Evolutionary conservation across 2,113 vertebrate species (phyloP).

Genomic region (Orycteropus afer): DNA sequence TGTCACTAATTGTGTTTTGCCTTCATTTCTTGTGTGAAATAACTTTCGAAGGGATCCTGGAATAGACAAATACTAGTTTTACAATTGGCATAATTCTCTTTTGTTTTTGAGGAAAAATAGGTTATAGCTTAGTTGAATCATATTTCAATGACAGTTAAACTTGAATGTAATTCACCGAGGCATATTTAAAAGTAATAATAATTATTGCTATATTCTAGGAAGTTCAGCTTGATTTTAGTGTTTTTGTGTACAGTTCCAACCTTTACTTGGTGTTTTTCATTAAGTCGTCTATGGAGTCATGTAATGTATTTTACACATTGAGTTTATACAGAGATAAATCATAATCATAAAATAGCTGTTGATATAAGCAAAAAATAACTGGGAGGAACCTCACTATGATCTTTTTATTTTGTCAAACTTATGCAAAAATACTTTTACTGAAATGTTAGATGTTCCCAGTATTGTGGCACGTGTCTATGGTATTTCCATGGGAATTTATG

Average conservation of each 20-base stretch:
- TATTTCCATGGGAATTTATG: constrained; percentile 52
- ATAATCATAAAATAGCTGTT: constrained; percentile 42
- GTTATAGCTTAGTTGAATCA: constrained; percentile 61
- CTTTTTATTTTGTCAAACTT: constrained; percentile 51
- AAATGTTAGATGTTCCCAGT: constrained; percentile 36
- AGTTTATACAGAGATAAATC: neutral
- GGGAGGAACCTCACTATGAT: neutral
- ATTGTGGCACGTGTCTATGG: neutral
- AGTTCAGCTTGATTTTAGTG: neutral
- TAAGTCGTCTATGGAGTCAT: neutral
- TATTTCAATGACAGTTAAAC: constrained; percentile 69
- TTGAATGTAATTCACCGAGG: constrained; percentile 65
- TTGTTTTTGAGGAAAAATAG: constrained; percentile 69
- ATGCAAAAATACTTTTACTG: neutral
- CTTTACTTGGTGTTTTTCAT: neutral
- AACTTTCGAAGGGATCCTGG: constrained; percentile 38
- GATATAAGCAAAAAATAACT: neutral
- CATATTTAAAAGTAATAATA: constrained; percentile 55
- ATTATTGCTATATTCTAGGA: neutral
- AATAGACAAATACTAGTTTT: constrained; percentile 60
- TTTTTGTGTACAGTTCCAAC: neutral
- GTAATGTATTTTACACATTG: constrained; percentile 1
- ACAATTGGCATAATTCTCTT: constrained; percentile 45
- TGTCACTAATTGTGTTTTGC: neutral
- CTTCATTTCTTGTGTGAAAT: neutral